Evolutionary conservation across 2,888 invertebrate species (phyloP), one percentile per base, ranked within the genome.

Genomic region (Caenorhabditis becei): DNA sequence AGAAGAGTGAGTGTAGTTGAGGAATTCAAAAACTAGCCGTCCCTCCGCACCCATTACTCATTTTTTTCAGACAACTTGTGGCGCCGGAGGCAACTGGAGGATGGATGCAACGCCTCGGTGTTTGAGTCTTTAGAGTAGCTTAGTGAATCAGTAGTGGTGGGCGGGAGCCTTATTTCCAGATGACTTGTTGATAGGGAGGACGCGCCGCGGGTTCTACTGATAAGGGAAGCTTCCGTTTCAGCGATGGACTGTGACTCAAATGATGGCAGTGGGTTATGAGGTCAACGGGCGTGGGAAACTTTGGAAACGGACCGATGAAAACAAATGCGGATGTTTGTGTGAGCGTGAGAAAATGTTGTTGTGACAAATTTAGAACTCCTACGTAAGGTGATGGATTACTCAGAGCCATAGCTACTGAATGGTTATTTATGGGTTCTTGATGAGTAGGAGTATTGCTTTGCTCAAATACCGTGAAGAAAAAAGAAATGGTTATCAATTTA

Each of bases 171-270:
- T 11, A 26, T 51, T 66, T 67, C 58, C 56, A 59, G 58, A 75
- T 61, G 74, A 56, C 47, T 23, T 11, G 2, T 24, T 10, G 32
- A 32, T n/a, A 7, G n/a, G 24, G 32, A 54, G 14, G 26, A 8
- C 18, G 56, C 49, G 47, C 3, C 16, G 23, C 35, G 44, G 28
- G 37, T 24, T 20, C 7, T 5, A 35, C 20, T 66, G 74, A 74
- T 74, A 74, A 74, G 65, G 58, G 16, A 32, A 1, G 74, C 74
- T 74, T 20, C 74, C 51, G 74, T 69, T 59, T 59, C 51, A 18
- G 26, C 41, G 41, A 16, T 58, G 32, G 35, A 47, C 18, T 7
- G 47, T 62, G 62, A 56, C 23, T 71, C 62, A 62, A 71, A 35
- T 7, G 8, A n/a, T 11, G 32, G 41, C 54, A 71, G 24, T 10